Evolutionary conservation across 2,888 invertebrate species (phyloP).

Genomic region (Hirtodrosophila alboralis): DNA sequence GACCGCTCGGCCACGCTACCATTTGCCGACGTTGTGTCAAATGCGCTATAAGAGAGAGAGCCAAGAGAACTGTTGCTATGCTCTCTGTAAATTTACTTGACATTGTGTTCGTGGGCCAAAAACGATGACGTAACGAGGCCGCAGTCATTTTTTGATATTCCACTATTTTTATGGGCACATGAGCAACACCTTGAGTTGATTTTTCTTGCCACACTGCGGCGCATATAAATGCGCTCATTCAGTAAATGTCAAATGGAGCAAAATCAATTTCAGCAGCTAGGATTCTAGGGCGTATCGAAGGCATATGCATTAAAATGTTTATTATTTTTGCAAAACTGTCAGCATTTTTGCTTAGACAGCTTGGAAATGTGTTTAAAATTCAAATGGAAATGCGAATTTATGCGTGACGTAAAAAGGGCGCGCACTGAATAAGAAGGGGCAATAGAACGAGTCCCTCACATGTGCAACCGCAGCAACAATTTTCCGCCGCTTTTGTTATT

Average conservation of each 20-base stretch:
- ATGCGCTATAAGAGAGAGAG: background rate
- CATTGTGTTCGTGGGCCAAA: background rate
- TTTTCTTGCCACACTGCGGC: constrained; percentile 49
- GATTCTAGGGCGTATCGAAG: constrained; percentile 26
- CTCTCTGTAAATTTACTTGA: too few species aligned
- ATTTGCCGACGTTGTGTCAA: background rate
- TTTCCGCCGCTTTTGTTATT: constrained; percentile 45
- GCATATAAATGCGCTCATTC: constrained; percentile 79
- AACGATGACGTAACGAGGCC: constrained; percentile 11
- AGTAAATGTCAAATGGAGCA: constrained; percentile 46
- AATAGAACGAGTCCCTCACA: constrained; percentile 28
- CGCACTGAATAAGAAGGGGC: background rate
- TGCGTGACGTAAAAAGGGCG: constrained; percentile 57
- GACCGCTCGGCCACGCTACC: constrained; percentile 83
- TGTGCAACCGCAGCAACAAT: constrained; percentile 78
- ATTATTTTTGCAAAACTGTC: constrained; percentile 66
- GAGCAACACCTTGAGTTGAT: constrained; percentile 76
- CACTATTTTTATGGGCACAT: constrained; percentile 55
- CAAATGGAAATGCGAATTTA: constrained; percentile 80
- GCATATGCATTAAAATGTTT: constrained; percentile 65
- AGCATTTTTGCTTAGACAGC: constrained; percentile 65
- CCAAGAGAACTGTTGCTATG: background rate
- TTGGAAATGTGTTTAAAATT: constrained; percentile 78
- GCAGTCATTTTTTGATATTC: constrained; percentile 39
- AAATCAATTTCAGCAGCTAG: constrained; percentile 69